A percentile compares a stretch with the other conserved stretches of the same genome.
phyloP scores from a whole-genome alignment of 1,140 invertebrate species.

The Cepaea nemoralis region DNA sequence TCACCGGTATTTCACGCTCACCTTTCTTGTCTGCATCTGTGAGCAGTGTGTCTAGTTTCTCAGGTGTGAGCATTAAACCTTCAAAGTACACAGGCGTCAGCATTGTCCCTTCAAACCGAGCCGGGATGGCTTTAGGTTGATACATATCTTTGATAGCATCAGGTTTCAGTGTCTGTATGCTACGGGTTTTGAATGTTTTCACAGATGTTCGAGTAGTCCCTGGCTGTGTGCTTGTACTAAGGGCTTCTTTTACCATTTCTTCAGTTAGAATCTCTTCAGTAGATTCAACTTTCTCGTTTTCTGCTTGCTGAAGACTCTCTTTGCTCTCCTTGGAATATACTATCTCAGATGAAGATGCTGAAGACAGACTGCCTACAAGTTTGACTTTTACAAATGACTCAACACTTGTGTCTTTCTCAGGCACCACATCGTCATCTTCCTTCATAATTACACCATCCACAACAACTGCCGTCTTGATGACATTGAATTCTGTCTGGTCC shows the following conservation, averaged over 20 bases:
- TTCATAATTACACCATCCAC: slow-evolving; percentile 5
- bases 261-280: neutral
- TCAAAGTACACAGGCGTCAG: slow-evolving; percentile 35
- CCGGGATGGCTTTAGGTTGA: slow-evolving; percentile 13
- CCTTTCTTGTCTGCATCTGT: slow-evolving; percentile 14
- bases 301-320: neutral
- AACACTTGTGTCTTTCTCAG: neutral
- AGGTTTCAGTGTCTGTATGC: slow-evolving; percentile 1
- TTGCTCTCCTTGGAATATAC: no score
- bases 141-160: neutral
- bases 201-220: slow-evolving; percentile 13
- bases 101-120: slow-evolving; percentile 30
- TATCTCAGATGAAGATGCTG: neutral
- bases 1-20: neutral
- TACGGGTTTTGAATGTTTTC: neutral
- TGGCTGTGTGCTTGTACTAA: slow-evolving; percentile 13
- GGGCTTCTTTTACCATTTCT: neutral
- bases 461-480: slow-evolving; percentile 15
- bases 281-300: neutral
- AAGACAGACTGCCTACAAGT: slow-evolving; percentile 5
- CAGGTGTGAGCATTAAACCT: slow-evolving; percentile 24
- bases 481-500: neutral
- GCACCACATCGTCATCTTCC: neutral
- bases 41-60: slow-evolving; percentile 1
- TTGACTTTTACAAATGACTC: slow-evolving; percentile 26